A percentile compares a stretch with the other conserved stretches of the same genome.
phyloP scores from a whole-genome alignment of 1,140 invertebrate species.

The Xylocopa sonorina region DNA sequence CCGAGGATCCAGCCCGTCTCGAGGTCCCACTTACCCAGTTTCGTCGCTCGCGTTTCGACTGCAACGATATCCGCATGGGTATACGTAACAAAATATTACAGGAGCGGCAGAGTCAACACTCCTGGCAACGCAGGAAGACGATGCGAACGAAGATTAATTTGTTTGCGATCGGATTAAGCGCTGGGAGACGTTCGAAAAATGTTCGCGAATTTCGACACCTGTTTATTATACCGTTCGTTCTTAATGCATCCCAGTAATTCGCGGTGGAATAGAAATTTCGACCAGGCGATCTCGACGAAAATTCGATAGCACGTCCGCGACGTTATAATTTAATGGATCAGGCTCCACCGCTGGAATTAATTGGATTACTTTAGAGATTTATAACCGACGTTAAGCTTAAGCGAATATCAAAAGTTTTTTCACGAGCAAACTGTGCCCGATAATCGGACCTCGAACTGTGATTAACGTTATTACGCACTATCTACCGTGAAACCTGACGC shows the following conservation, averaged over 20 bases:
- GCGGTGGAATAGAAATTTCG: neutral
- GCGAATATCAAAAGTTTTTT: no score
- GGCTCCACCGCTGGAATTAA: neutral
- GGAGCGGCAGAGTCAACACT: neutral
- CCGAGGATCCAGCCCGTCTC: slow-evolving; percentile 18
- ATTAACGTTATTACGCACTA: no score
- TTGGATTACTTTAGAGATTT: neutral
- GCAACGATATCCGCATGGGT: slow-evolving; percentile 8
- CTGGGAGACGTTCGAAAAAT: neutral
- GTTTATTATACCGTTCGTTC: neutral
- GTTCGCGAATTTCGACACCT: neutral
- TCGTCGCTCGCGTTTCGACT: neutral
- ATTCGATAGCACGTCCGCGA: neutral
- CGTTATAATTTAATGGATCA: neutral
- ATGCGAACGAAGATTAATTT: slow-evolving; percentile 6
- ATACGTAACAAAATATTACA: slow-evolving; percentile 18
- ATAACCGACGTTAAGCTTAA: no score
- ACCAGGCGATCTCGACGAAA: neutral
- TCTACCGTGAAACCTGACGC: neutral
- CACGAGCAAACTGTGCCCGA: no score
- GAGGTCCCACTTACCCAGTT: slow-evolving; percentile 24
- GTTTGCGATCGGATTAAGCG: neutral
- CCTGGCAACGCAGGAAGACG: neutral
- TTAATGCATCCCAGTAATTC: neutral
- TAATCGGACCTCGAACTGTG: no score